Evolutionary conservation across 2,888 invertebrate species (phyloP).

Genomic region (Alviniconcha strummeri): DNA sequence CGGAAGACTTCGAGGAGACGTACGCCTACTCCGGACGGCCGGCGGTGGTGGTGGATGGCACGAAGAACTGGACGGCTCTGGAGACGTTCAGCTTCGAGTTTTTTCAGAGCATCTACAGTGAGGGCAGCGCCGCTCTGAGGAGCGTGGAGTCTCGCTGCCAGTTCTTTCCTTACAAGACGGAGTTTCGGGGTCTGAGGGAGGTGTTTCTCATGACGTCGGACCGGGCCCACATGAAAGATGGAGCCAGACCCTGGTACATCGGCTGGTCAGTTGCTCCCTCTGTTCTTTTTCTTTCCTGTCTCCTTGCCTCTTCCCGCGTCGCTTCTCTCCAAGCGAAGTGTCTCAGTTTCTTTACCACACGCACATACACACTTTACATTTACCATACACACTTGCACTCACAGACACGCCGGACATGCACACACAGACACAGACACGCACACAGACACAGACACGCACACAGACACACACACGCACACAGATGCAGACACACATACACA

Average conservation of each 20-base stretch:
- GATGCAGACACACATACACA: background rate
- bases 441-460: too few relatives aligned
- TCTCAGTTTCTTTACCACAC: background rate
- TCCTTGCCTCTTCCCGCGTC: background rate
- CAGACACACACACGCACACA: too few relatives aligned
- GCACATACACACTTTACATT: background rate
- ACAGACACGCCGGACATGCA: too few relatives aligned
- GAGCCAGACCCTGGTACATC: slow-evolving; percentile 82
- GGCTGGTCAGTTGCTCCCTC: slow-evolving; percentile 78
- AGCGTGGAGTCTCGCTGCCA: slow-evolving; percentile 81
- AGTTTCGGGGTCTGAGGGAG: slow-evolving; percentile 85
- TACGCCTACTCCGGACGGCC: slow-evolving; percentile 88
- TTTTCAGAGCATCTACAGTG: slow-evolving; percentile 82
- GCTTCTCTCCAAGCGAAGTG: background rate
- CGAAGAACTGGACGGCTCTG: slow-evolving; percentile 86
- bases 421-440: too few relatives aligned
- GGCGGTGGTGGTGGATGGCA: slow-evolving; percentile 89
- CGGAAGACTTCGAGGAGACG: slow-evolving; percentile 82
- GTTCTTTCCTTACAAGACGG: slow-evolving; percentile 94
- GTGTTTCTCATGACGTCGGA: slow-evolving; percentile 87
- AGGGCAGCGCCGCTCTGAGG: slow-evolving; percentile 72
- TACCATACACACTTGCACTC: too few relatives aligned
- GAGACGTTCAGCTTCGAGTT: slow-evolving; percentile 87
- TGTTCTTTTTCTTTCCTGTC: background rate
- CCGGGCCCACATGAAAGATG: slow-evolving; percentile 80